phyloP scores from a whole-genome alignment of 2,888 invertebrate species.

The Trissolcus brochymenae region DNA sequence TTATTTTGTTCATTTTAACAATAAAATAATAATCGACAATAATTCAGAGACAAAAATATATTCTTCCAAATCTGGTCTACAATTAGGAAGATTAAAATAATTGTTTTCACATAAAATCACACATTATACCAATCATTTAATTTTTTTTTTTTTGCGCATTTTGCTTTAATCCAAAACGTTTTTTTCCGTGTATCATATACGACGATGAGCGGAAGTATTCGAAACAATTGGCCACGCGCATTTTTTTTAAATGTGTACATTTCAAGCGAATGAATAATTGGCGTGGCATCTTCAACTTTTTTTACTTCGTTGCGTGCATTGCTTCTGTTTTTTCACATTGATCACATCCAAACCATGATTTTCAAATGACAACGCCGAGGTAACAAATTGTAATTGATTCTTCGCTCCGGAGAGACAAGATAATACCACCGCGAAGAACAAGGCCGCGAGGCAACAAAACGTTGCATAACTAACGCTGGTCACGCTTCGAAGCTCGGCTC shows the following conservation, averaged over 20 bases:
- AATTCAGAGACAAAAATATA: neutral
- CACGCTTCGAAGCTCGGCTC: slow-evolving; percentile 68
- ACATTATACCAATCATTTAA: too few relatives aligned
- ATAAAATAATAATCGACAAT: too few relatives aligned
- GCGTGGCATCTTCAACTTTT: slow-evolving; percentile 14
- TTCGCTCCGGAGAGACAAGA: slow-evolving; percentile 63
- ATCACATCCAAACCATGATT: slow-evolving; percentile 36
- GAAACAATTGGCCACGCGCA: slow-evolving; percentile 12
- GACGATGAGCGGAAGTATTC: slow-evolving; percentile 10
- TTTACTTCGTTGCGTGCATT: slow-evolving; percentile 4
- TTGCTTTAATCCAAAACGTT: too few relatives aligned
- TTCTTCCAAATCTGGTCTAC: neutral
- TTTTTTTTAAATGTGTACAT: neutral
- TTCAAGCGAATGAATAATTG: slow-evolving; percentile 26
- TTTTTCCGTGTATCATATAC: neutral
- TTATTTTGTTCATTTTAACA: too few relatives aligned
- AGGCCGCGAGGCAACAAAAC: slow-evolving; percentile 71
- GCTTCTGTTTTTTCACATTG: slow-evolving; percentile 31
- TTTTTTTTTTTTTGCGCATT: neutral
- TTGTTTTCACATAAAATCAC: neutral
- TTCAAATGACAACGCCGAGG: slow-evolving; percentile 40
- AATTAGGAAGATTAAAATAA: neutral
- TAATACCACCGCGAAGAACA: slow-evolving; percentile 69
- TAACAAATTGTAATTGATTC: slow-evolving; percentile 64
- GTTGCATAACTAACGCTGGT: slow-evolving; percentile 75